These are phyloP conservation scores for Delia radicum DNA, from an alignment of 1,140 invertebrate species.

Conservation along the genomic window DNA sequence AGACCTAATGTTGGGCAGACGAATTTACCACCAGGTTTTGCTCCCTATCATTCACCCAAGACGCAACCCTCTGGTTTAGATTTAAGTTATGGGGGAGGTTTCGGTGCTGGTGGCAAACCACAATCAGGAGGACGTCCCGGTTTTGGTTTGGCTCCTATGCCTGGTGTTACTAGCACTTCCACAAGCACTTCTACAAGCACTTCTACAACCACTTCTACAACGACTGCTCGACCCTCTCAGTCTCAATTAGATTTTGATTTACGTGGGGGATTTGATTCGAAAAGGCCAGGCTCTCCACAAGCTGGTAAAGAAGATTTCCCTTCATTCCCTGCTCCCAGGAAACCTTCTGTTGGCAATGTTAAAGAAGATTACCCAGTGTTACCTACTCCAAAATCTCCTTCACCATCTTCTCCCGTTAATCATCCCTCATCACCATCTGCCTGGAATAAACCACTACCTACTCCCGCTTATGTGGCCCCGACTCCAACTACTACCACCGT, in stretches of 20 bases:
- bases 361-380: constrained; percentile 46
- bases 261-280: constrained; percentile 31
- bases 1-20: constrained; percentile 17
- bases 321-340: constrained; percentile 38
- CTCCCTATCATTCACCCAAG: constrained; percentile 41
- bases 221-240: constrained; percentile 1
- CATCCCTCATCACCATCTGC: constrained; percentile 37
- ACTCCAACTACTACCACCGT: constrained; percentile 23
- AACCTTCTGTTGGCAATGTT: constrained; percentile 36
- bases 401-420: constrained; percentile 34
- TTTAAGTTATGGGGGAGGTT: constrained; percentile 45
- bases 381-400: constrained; percentile 36
- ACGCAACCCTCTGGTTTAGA: constrained; percentile 47
- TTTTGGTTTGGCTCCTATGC: constrained; percentile 33
- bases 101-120: neutral
- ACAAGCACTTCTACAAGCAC: constrained; percentile 29
- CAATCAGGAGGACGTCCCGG: constrained; percentile 32
- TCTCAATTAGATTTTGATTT: constrained; percentile 38
- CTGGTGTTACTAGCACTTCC: constrained; percentile 11
- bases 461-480: constrained; percentile 2
- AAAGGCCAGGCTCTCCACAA: constrained; percentile 34
- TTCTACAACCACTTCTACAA: constrained; percentile 36
- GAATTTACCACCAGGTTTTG: constrained; percentile 44
- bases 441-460: neutral
- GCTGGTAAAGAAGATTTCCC: constrained; percentile 46